Conservation (phyloP, 2,888 invertebrate genomes). For the Caenorhabditis plicata region DNA sequence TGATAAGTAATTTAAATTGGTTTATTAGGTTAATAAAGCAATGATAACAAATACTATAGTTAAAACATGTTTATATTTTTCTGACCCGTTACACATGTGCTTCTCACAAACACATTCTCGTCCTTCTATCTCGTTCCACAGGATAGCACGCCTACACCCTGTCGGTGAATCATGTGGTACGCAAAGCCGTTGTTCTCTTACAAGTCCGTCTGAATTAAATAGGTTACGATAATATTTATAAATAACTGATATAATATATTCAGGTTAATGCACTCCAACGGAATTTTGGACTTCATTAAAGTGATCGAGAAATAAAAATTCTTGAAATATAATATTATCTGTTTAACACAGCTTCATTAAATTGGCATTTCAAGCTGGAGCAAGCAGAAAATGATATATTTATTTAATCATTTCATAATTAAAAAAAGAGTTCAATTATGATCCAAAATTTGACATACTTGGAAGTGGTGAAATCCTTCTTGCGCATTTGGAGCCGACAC, state of each 20-base stretch:
- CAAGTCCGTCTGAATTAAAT: constrained; percentile 39
- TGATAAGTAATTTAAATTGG: too few relatives aligned
- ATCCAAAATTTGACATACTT: constrained; percentile 8
- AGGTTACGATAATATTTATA: too few relatives aligned
- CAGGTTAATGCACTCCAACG: neutral
- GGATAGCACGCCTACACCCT: constrained; percentile 28
- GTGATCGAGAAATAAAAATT: too few relatives aligned
- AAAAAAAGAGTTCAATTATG: neutral
- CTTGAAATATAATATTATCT: too few relatives aligned
- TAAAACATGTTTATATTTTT: too few relatives aligned
- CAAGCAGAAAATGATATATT: too few relatives aligned
- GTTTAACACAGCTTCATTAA: too few relatives aligned
- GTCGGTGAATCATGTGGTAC: constrained; percentile 29
- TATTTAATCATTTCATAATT: too few relatives aligned
- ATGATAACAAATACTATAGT: too few relatives aligned
- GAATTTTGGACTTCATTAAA: too few relatives aligned
- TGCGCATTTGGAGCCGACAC: constrained; percentile 32
- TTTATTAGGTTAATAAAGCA: too few relatives aligned
- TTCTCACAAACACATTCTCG: constrained; percentile 28
- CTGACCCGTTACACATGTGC: constrained; percentile 30
- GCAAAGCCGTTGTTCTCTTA: constrained; percentile 36
- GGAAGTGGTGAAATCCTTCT: constrained; percentile 25
- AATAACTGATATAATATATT: neutral
- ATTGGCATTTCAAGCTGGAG: too few relatives aligned
- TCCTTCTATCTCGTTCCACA: constrained; percentile 36